Conservation (phyloP, 2,888 invertebrate genomes). For the Pegoplata infirma region DNA sequence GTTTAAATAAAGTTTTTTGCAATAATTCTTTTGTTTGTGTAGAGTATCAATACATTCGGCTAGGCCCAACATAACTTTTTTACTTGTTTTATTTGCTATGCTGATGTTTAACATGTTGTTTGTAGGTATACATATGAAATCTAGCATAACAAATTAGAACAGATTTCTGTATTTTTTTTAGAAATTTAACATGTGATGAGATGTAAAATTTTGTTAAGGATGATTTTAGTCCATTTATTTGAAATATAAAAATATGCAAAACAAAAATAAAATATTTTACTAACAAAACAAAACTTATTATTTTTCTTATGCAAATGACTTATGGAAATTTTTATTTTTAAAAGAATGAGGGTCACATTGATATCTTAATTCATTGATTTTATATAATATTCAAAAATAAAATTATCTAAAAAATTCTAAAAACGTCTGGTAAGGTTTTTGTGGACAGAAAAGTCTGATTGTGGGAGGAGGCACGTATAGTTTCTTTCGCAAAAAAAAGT, state of each 20-base stretch:
- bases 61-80: too few species aligned
- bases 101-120: slow-evolving; percentile 5
- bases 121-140: slow-evolving; percentile 20
- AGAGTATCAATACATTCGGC: too few species aligned
- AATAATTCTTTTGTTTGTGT: too few species aligned
- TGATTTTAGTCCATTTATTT: neutral
- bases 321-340: neutral
- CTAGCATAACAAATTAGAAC: slow-evolving; percentile 37
- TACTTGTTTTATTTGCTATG: neutral
- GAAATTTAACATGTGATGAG: neutral
- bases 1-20: too few species aligned
- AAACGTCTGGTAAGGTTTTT: too few species aligned
- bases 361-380: too few species aligned
- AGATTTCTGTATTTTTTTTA: slow-evolving; percentile 16
- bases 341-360: too few species aligned
- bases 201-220: neutral
- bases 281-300: neutral
- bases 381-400: too few species aligned
- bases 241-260: neutral
- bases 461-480: too few species aligned
- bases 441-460: too few species aligned
- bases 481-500: too few species aligned
- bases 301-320: neutral
- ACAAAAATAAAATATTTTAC: neutral
- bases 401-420: too few species aligned